These are phyloP conservation scores for Corythornis madagascariensis DNA, from an alignment of 2,113 vertebrate genomes.

Conservation along the genomic window DNA sequence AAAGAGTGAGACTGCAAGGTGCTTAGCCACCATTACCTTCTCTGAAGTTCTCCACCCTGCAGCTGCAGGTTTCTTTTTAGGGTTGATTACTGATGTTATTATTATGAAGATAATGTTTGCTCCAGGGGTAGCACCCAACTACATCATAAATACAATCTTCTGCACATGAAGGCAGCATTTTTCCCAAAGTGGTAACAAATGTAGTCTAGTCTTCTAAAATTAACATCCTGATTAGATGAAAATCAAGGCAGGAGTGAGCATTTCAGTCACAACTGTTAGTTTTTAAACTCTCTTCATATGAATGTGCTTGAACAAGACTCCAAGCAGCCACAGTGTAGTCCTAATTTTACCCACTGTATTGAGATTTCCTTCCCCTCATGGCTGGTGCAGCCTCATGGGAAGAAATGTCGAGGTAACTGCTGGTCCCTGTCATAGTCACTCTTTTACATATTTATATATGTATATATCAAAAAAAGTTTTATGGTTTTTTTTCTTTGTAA, in stretches of 20 bases:
- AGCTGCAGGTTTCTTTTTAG: background rate
- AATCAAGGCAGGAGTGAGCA: background rate
- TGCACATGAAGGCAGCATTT: background rate
- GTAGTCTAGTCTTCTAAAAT: background rate
- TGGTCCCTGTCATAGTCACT: background rate
- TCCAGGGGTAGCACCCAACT: background rate
- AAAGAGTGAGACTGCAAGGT: background rate
- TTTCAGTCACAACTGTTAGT: background rate
- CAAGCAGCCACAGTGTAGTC: background rate
- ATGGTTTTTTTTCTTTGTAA: background rate
- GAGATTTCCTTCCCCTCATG: background rate
- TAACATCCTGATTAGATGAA: background rate
- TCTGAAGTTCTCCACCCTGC: background rate
- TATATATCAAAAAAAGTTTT: no score
- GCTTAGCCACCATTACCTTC: background rate
- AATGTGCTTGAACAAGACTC: background rate
- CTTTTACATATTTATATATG: no score
- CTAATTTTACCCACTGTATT: background rate
- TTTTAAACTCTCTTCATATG: background rate
- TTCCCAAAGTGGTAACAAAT: background rate
- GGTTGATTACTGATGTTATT: background rate
- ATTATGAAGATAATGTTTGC: background rate
- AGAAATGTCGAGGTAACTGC: background rate
- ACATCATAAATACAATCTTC: background rate
- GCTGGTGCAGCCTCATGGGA: background rate